Percentiles rank a stretch among this genome's conserved stretches.
Evolutionary conservation across 1,140 invertebrate genomes (phyloP).

Genomic region (Aphaenogaster rudis): DNA sequence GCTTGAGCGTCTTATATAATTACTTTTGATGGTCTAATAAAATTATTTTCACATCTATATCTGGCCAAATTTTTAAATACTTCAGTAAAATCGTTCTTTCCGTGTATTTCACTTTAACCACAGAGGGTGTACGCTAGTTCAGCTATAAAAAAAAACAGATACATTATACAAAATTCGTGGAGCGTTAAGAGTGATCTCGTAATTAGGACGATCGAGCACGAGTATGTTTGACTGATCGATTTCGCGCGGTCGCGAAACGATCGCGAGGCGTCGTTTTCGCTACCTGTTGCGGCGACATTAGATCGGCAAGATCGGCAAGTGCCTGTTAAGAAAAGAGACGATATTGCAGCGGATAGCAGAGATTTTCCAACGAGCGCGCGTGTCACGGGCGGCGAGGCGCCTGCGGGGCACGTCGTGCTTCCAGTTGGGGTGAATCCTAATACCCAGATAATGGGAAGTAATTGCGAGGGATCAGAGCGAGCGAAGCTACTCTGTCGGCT

Average conservation of each 20-base stretch:
- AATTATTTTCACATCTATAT: too few relatives aligned
- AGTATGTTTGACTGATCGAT: neutral
- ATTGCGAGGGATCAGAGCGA: conserved; percentile 86
- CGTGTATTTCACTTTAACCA: too few relatives aligned
- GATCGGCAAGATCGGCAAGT: conserved; percentile 43
- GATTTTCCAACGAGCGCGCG: conserved; percentile 57
- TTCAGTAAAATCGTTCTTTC: too few relatives aligned
- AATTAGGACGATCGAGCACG: neutral
- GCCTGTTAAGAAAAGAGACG: conserved; percentile 53
- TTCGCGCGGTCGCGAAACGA: conserved; percentile 12
- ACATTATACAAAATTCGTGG: too few relatives aligned
- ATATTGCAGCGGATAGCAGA: conserved; percentile 24
- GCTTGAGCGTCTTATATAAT: too few relatives aligned
- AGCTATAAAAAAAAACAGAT: too few relatives aligned
- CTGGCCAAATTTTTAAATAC: too few relatives aligned
- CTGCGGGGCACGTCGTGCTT: conserved; percentile 83
- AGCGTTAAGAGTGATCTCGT: too few relatives aligned
- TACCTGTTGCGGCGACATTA: conserved; percentile 72
- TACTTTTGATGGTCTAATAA: too few relatives aligned
- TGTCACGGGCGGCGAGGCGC: conserved; percentile 74
- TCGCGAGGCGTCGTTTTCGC: conserved; percentile 33
- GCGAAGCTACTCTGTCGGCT: conserved; percentile 80
- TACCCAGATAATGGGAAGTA: conserved; percentile 87
- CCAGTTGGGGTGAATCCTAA: conserved; percentile 86
- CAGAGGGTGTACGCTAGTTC: too few relatives aligned